Percentiles rank a stretch among this genome's conserved stretches.
These are phyloP conservation scores for Pinctada fucata DNA, from an alignment of 2,888 invertebrate species.

Conservation along the genomic window DNA sequence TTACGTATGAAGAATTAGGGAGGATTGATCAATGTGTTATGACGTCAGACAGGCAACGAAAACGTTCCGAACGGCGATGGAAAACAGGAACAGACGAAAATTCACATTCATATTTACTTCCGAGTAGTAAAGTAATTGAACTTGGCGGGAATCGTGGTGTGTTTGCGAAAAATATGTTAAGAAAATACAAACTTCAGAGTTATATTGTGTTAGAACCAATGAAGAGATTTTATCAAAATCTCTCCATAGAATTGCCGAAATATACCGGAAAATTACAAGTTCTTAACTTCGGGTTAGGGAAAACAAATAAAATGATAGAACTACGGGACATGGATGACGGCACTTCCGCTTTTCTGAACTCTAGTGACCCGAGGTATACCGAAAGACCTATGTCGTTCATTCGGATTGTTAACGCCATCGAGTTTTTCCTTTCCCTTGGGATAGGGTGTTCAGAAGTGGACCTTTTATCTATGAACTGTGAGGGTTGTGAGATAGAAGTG, in stretches of 20 bases:
- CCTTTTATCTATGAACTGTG: conserved; percentile 45
- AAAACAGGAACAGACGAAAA: not conserved
- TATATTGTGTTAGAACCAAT: not conserved
- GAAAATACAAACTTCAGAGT: not conserved
- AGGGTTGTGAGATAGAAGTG: conserved; percentile 47
- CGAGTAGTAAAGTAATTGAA: not conserved
- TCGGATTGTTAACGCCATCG: conserved; percentile 35
- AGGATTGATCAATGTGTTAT: not conserved
- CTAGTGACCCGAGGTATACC: not conserved
- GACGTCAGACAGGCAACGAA: not conserved
- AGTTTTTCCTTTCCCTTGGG: conserved; percentile 43
- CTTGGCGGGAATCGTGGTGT: not conserved
- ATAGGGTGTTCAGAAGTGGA: conserved; percentile 43
- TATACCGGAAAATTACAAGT: not conserved
- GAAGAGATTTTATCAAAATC: not conserved
- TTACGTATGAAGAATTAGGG: not conserved
- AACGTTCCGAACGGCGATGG: not conserved
- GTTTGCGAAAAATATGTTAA: not conserved
- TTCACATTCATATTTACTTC: not conserved
- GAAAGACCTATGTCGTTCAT: not conserved
- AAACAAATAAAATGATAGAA: not conserved
- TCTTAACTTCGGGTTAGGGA: not conserved
- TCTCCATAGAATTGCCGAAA: not conserved
- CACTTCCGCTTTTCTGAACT: not conserved
- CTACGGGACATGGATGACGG: not conserved